phyloP scores from a whole-genome alignment of 2,797 vertebrate genomes.

The Chelon auratus region DNA sequence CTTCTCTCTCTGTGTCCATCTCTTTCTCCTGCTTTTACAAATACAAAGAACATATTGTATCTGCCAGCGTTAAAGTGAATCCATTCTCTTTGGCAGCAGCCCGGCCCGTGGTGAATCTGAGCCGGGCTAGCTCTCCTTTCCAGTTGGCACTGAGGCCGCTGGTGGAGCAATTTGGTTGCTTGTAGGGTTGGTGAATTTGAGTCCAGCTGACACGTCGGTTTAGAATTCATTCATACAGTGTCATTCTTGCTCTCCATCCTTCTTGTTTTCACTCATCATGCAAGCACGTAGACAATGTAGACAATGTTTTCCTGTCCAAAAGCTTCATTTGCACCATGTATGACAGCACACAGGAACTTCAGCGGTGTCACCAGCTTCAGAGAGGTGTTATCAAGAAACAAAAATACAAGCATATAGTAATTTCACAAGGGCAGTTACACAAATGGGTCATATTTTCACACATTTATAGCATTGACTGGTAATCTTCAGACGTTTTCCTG shows the following conservation, averaged over 20 bases:
- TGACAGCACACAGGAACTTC: neutral
- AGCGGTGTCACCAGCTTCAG: neutral
- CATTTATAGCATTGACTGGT: conserved; percentile 36
- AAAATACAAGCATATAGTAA: neutral
- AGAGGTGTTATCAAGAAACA: neutral
- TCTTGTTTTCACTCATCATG: conserved; percentile 23
- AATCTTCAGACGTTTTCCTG: conserved; percentile 44
- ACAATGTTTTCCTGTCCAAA: neutral
- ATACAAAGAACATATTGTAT: conserved; percentile 85
- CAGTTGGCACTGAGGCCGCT: conserved; percentile 66
- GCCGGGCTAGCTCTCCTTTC: conserved; percentile 64
- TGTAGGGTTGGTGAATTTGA: conserved; percentile 63
- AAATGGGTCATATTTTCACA: conserved; percentile 46
- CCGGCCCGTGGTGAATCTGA: conserved; percentile 70
- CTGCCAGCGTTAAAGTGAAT: conserved; percentile 78
- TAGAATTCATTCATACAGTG: conserved; percentile 62
- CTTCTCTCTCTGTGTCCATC: conserved; percentile 37
- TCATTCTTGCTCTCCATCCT: conserved; percentile 41
- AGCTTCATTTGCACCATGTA: neutral
- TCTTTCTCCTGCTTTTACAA: conserved; percentile 65
- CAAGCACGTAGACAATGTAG: neutral
- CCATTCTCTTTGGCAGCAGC: conserved; percentile 74
- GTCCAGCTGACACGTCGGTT: conserved; percentile 70
- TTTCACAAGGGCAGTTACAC: neutral
- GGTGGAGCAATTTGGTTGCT: conserved; percentile 58